Base-by-base conservation (phyloP, 2,797 vertebrate genomes). In the Catharus ustulatus region DNA sequence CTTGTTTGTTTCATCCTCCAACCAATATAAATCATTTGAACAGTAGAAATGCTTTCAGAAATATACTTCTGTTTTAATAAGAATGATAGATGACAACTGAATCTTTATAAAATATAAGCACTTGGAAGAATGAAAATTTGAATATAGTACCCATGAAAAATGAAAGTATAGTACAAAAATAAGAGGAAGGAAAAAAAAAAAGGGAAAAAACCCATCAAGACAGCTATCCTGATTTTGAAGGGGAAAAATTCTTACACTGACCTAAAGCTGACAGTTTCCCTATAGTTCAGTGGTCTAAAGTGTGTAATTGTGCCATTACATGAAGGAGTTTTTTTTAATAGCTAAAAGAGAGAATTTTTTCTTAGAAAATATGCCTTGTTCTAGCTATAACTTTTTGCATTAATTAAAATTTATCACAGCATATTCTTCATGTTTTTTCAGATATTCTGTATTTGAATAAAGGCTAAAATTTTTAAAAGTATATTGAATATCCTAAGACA, bases 261-360 rank as follows among this genome's bases (percentile, higher is more conserved):
- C 32, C 62, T 55, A 52, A 67, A 87, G 14, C 15, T 36, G 13
- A 22, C 13, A 46, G 9, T 64, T 92, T 83, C 29, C 7, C 0
- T 49, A 18, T 4, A 69, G 10, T 4, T 3, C 62, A 36, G 12
- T 48, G 30, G 11, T 8, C 38, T 74, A 2, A 6, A 36, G 5
- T 34, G 16, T 58, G 13, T 32, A 11, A 32, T n/a, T 66, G 12
- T 66, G 11, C 17, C 32, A 57, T 7, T 21, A 36, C 3, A 59
- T 6, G 14, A 14, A 2, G 0, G 0, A 0, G 3, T 42, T 51
- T 58, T 51, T 58, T 58, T 43, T 76, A 4, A 30, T 17, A 57
- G 36, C 7, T 67, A 24, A 17, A 77, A 42, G 7, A 5, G 5
- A 58, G 4, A 38, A 7, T 36, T 27, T 2, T 69, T 91, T 80